Evolutionary conservation across 2,888 invertebrate genomes (phyloP), one percentile per base, ranked within the genome.

Genomic region (Lepidocyrtinus sp.): DNA sequence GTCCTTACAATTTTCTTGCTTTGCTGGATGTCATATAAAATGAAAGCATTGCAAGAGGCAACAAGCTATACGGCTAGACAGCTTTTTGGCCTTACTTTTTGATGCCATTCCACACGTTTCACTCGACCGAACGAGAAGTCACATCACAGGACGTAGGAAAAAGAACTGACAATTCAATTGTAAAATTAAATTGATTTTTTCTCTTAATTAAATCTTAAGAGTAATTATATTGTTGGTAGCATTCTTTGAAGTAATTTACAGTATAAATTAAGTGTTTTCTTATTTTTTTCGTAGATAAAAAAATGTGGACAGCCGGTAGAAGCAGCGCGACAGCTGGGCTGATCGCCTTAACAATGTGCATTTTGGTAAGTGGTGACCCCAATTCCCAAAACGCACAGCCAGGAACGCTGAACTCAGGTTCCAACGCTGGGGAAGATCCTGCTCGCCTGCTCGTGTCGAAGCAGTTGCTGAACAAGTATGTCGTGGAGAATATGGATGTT

Each of bases 401-500:
- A 24, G 80, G 80, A 12, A 80, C 80, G n/a, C 24, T 80, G 1
- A 80, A 80, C 55, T 59, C 68, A 19, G 79, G 55, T 1, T 26
- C 73, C 5, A 27, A 22, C n/a, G 86, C 1, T 89, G 89, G 86
- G 15, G 84, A 84, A n/a, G 82, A 81, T 1, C 79, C 84, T 21
- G 97, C 98, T 21, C 92, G 94, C 87, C 90, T 99, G 67, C 90
- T 99, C 82, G 93, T 97, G 24, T 95, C 96, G 9, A 99, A 99
- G 90, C 95, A 96, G 90, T 94, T 99, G 87, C 91, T 98, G 81
- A 99, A 99, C 89, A 96, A 95, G 90, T 98, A 97, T 88, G 91
- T 99, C 83, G 98, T 99, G 0, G 98, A 99, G 91, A 94, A 94
- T 88, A 96, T 96, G 93, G 99, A 99, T 89, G 93, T 99, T 87